Base-by-base conservation (phyloP, 2,113 vertebrate genomes). In the Dissostichus mawsoni region DNA sequence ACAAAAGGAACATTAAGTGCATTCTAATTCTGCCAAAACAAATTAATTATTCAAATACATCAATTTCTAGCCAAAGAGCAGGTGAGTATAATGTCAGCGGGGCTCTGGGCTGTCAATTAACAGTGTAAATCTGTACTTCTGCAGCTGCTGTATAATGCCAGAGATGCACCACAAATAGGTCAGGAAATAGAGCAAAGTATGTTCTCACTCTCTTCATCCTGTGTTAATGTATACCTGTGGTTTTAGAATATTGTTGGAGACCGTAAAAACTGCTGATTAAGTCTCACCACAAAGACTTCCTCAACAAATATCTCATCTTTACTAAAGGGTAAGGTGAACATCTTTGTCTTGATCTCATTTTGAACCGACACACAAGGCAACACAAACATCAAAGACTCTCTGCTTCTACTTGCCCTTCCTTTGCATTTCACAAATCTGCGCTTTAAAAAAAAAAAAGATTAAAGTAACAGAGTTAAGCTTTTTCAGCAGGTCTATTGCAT, bases 201-300 rank as follows among this genome's bases (percentile, higher is more conserved):
- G 59, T 88, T 92, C 50, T 88, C 80, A 89, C 51, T 90, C 33
- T 88, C 51, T 18, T 82, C 86, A 93, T 92, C 92, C 91, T 94
- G 91, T 91, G 70, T 85, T 86, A 83, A 89, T 69, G 83, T 87
- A 70, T 80, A 86, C 80, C 67, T 90, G 91, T 89, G 91, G 91
- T 91, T 93, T 89, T 78, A 87, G 74, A 91, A 91, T 89, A 92
- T 92, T 89, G 91, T 83, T 89, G 84, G 84, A 89, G 90, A 83
- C 69, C 29, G 65, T 75, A 45, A 90, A 93, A 92, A 88, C 6
- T 29, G 92, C 92, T 93, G 93, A 93, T 91, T 93, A 89, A 80
- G 88, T 89, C 41, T 48, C 87, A 93, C 92, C 90, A 90, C 92
- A 93, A 86, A 90, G 84, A 80, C 91, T 93, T 92, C 83, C 90